Conservation (phyloP, 2,888 invertebrate species). For the Plagodis dolabraria region DNA sequence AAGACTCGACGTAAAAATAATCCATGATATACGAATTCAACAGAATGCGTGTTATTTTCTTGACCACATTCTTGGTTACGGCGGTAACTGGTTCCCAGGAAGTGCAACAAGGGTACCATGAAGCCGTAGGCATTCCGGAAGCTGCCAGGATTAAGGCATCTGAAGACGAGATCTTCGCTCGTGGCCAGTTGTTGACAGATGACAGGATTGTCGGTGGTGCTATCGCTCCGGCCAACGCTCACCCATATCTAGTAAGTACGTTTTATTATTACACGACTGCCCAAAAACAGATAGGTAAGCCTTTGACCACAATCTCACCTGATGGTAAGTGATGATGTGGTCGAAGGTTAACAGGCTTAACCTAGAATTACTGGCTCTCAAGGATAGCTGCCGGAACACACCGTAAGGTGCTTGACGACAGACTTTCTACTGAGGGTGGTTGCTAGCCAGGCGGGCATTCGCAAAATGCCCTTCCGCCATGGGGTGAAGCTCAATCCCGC, state of each 20-base stretch:
- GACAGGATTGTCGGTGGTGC: constrained; percentile 60
- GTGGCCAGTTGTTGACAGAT: background rate
- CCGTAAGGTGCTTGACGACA: no score
- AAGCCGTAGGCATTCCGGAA: constrained; percentile 58
- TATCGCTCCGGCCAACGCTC: constrained; percentile 46
- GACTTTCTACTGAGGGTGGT: no score
- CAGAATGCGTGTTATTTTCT: constrained; percentile 45
- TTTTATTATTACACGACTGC: no score
- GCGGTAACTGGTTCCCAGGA: constrained; percentile 41
- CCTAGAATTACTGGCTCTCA: no score
- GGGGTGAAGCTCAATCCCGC: no score
- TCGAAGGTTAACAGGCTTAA: no score
- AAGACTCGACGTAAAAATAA: background rate
- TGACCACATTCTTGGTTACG: constrained; percentile 41
- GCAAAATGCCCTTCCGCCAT: no score
- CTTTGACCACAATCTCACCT: no score
- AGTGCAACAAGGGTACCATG: constrained; percentile 52
- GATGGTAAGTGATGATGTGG: no score
- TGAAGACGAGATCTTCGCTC: constrained; percentile 42
- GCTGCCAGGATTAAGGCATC: constrained; percentile 56
- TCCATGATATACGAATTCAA: background rate
- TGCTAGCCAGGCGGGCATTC: no score
- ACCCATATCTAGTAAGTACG: constrained; percentile 50
- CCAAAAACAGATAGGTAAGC: no score
- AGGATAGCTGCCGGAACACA: no score